Percentiles rank a stretch among this genome's conserved stretches.
phyloP scores from a whole-genome alignment of 2,113 vertebrate genomes.

The Cyprinodon tularosa region DNA sequence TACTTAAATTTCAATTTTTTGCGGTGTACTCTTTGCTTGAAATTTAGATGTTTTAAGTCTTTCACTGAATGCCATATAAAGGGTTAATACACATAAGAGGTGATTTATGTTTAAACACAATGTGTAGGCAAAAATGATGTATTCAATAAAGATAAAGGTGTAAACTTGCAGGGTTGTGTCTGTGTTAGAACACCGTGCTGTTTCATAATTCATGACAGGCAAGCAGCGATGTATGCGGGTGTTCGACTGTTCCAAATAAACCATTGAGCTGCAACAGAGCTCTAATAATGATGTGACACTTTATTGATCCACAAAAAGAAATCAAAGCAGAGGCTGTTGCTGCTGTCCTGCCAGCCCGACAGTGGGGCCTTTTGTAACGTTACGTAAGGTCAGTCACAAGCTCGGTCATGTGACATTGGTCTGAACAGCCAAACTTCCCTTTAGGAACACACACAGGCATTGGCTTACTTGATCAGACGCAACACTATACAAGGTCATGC shows the following conservation, averaged over 20 bases:
- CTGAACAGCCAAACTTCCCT: constrained; percentile 58
- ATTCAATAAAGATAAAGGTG: neutral
- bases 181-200: neutral
- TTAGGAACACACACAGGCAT: neutral
- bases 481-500: constrained; percentile 64
- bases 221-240: neutral
- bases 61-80: too few species aligned
- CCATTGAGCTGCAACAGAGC: neutral
- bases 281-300: constrained; percentile 23
- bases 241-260: constrained; percentile 6
- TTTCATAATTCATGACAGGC: neutral
- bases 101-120: too few species aligned
- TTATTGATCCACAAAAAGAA: constrained; percentile 45
- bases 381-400: constrained; percentile 59
- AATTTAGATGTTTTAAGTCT: too few species aligned
- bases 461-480: constrained; percentile 7
- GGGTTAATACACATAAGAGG: too few species aligned
- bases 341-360: constrained; percentile 30
- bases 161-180: neutral
- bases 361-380: constrained; percentile 28
- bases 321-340: constrained; percentile 48
- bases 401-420: constrained; percentile 47
- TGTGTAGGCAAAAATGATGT: neutral
- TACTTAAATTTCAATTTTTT: too few species aligned
- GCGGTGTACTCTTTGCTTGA: too few species aligned